A percentile compares a stretch with the other conserved stretches of the same genome.
phyloP scores from a whole-genome alignment of 2,888 invertebrate species.

The Xestia c-nigrum region DNA sequence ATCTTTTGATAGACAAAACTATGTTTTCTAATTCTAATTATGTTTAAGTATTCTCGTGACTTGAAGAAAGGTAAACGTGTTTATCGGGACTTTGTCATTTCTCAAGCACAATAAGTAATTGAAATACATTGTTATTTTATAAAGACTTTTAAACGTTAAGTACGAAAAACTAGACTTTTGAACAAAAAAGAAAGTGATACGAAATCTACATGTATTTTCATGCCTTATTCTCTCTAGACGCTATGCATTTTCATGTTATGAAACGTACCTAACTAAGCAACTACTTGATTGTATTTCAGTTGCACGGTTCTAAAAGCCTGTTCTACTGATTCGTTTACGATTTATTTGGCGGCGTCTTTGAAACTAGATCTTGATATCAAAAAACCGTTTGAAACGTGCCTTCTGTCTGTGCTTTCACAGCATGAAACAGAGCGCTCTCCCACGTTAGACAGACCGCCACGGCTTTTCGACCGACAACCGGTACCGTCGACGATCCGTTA shows the following conservation, averaged over 20 bases:
- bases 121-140: not conserved
- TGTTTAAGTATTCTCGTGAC: not conserved
- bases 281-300: not conserved
- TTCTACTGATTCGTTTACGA: slow-evolving; percentile 4
- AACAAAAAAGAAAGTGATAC: not conserved
- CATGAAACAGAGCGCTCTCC: slow-evolving; percentile 41
- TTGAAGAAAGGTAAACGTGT: not conserved
- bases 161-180: not conserved
- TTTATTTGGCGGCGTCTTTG: slow-evolving; percentile 12
- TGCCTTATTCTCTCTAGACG: not conserved
- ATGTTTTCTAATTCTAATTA: not conserved
- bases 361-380: slow-evolving; percentile 19
- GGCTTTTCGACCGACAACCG: slow-evolving; percentile 56
- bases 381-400: slow-evolving; percentile 33
- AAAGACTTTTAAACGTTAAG: not conserved
- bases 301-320: not conserved
- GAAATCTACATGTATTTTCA: not conserved
- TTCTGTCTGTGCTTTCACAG: slow-evolving; percentile 31
- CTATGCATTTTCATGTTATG: not conserved
- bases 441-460: slow-evolving; percentile 49
- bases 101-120: not conserved
- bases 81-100: not conserved
- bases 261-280: not conserved
- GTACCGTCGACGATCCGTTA: slow-evolving; percentile 58
- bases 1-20: not conserved